A percentile compares a stretch with the other conserved stretches of the same genome.
Conservation (phyloP, 37 sponge, comb jelly and placozoan species). For the Theonella swinhoei region DNA sequence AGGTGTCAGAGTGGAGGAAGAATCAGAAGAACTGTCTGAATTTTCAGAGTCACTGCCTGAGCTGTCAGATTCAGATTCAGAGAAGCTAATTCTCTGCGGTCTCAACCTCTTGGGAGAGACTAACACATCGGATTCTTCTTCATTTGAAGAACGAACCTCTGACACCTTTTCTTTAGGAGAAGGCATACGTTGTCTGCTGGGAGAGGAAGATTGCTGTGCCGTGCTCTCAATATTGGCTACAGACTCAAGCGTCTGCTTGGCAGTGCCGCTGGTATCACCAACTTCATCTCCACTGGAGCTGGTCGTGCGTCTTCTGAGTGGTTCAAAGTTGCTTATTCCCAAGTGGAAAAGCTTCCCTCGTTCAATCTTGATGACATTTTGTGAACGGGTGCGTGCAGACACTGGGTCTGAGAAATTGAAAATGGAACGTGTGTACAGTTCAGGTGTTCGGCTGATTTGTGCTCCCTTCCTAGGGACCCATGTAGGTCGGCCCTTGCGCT, state of each 20-base stretch:
- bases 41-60: constrained; percentile 46
- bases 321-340: constrained; percentile 63
- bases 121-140: neutral
- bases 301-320: neutral
- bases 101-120: neutral
- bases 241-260: no score
- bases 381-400: constrained; percentile 70
- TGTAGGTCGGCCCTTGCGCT: constrained; percentile 25
- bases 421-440: neutral
- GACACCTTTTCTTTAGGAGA: neutral
- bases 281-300: neutral
- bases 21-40: constrained; percentile 14
- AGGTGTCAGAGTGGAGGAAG: constrained; percentile 9
- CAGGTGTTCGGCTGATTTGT: neutral
- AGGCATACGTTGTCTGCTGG: neutral
- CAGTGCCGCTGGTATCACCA: no score
- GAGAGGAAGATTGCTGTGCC: no score
- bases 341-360: constrained; percentile 56
- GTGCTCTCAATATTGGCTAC: no score
- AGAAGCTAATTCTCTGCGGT: neutral
- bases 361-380: constrained; percentile 42
- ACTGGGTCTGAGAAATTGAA: constrained; percentile 63
- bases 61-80: constrained; percentile 39
- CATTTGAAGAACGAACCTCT: neutral
- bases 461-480: constrained; percentile 15